phyloP scores from a whole-genome alignment of 2,888 invertebrate genomes.

The Saturnia japonica region DNA sequence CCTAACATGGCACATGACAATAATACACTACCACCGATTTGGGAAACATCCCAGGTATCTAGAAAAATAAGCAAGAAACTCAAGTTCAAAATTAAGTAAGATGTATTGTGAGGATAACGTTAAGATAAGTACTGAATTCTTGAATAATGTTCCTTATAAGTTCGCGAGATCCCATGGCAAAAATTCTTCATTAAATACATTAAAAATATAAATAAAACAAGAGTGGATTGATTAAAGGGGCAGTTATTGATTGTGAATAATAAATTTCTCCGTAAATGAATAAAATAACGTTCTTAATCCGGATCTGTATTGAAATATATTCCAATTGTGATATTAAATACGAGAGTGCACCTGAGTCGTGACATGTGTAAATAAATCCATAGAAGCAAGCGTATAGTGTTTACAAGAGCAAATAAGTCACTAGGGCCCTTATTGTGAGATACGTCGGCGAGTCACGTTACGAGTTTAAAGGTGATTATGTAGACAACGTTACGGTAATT shows the following conservation, averaged over 20 bases:
- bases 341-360: slow-evolving; percentile 51
- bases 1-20: too few relatives aligned
- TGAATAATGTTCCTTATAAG: too few relatives aligned
- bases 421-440: slow-evolving; percentile 41
- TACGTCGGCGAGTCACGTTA: slow-evolving; percentile 54
- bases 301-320: slow-evolving; percentile 45
- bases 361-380: slow-evolving; percentile 48
- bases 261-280: slow-evolving; percentile 5
- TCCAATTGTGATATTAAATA: slow-evolving; percentile 52
- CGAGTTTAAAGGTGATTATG: slow-evolving; percentile 43
- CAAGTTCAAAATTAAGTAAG: too few relatives aligned
- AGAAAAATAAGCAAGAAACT: too few relatives aligned
- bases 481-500: slow-evolving; percentile 31
- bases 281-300: slow-evolving; percentile 31
- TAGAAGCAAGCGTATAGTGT: slow-evolving; percentile 34
- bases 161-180: too few relatives aligned
- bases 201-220: not conserved
- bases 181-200: too few relatives aligned
- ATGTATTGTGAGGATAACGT: too few relatives aligned
- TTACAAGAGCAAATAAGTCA: slow-evolving; percentile 37
- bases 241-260: not conserved
- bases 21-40: too few relatives aligned
- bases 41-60: too few relatives aligned
- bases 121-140: too few relatives aligned
- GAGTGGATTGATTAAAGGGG: not conserved